phyloP scores from a whole-genome alignment of 2,888 invertebrate genomes.

The Blastobasis lacticolella region DNA sequence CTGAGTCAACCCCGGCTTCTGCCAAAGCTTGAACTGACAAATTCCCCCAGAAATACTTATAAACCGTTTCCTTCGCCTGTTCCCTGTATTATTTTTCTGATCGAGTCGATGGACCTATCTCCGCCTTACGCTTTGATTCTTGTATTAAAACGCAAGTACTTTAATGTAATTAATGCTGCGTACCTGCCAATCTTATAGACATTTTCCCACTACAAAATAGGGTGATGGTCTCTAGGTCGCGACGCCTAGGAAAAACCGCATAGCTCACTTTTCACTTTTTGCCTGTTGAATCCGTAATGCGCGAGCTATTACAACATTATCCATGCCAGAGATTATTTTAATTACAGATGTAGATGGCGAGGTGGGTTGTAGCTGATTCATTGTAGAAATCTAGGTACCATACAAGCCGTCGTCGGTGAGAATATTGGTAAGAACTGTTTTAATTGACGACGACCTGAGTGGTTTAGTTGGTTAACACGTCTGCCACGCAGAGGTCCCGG shows the following conservation, averaged over 20 bases:
- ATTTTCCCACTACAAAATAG: neutral
- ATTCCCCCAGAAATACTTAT: too few relatives aligned
- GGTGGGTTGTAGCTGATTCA: neutral
- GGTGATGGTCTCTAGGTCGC: neutral
- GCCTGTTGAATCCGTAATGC: neutral
- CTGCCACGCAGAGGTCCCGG: too few relatives aligned
- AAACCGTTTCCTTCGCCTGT: too few relatives aligned
- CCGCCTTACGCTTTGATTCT: too few relatives aligned
- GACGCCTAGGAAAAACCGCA: neutral
- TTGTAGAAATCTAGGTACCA: neutral
- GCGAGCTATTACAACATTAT: neutral
- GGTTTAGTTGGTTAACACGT: too few relatives aligned
- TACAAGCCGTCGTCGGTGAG: neutral
- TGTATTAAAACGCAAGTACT: too few relatives aligned
- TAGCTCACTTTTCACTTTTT: neutral
- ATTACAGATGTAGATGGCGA: neutral
- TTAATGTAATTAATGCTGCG: neutral
- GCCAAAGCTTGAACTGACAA: too few relatives aligned
- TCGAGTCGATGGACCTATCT: too few relatives aligned
- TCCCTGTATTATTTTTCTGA: too few relatives aligned
- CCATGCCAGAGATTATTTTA: neutral
- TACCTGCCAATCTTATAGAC: neutral
- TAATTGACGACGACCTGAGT: too few relatives aligned
- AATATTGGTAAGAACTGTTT: too few relatives aligned
- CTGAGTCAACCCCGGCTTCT: too few relatives aligned